phyloP scores from a whole-genome alignment of 2,797 vertebrate genomes.

The Capromys pilorides region DNA sequence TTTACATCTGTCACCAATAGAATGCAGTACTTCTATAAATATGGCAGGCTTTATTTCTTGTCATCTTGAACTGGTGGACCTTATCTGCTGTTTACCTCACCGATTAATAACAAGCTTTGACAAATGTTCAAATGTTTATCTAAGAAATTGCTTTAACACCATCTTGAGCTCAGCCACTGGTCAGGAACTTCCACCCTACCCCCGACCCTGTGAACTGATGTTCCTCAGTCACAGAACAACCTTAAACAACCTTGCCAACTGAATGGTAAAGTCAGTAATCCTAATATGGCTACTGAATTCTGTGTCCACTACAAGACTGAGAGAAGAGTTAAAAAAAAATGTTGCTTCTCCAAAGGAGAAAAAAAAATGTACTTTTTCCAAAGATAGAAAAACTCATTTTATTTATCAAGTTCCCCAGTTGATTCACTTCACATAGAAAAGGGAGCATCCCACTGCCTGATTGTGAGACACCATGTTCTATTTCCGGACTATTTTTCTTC shows the following conservation, averaged over 20 bases:
- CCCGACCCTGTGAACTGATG: not conserved
- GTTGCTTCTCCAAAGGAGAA: not conserved
- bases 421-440: not conserved
- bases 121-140: not conserved
- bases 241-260: not conserved
- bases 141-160: not conserved
- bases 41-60: not conserved
- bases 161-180: not conserved
- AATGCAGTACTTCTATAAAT: constrained; percentile 38
- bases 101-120: not conserved
- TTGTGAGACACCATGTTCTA: not conserved
- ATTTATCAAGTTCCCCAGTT: not conserved
- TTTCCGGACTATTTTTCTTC: constrained; percentile 27
- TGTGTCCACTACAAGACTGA: not conserved
- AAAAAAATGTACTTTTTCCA: not conserved
- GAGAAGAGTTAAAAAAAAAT: not conserved
- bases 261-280: not conserved
- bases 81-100: constrained; percentile 13
- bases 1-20: constrained; percentile 47
- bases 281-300: not conserved
- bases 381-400: not conserved
- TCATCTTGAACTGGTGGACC: not conserved
- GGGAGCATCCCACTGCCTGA: not conserved
- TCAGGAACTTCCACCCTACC: not conserved
- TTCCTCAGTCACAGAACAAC: not conserved